A percentile compares a stretch with the other conserved stretches of the same genome.
These are phyloP conservation scores for Labrus mixtus DNA, from an alignment of 2,113 vertebrate species.

Conservation along the genomic window DNA sequence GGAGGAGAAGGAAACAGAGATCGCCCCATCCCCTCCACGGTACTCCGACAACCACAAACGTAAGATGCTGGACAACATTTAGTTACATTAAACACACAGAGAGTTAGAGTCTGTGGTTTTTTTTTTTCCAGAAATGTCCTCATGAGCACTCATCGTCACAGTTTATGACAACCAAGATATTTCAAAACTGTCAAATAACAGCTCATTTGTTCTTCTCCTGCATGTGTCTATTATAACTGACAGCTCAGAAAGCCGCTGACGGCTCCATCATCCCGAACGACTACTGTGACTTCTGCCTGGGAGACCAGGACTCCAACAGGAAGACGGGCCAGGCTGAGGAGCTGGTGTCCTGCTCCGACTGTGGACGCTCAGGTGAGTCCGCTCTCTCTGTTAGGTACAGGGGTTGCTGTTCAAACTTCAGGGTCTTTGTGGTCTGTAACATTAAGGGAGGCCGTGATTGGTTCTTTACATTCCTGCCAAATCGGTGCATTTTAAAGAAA, in stretches of 20 bases:
- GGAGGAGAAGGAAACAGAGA: slow-evolving; percentile 91
- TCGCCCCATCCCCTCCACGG: slow-evolving; percentile 81
- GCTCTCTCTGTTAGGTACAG: background rate
- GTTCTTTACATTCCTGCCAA: no score
- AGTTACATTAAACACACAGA: background rate
- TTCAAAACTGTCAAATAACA: background rate
- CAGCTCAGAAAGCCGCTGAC: slow-evolving; percentile 96
- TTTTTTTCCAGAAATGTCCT: no score
- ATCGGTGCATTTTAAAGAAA: no score
- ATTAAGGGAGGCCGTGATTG: background rate
- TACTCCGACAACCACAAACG: slow-evolving; percentile 82
- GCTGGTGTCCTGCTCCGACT: slow-evolving; percentile 98
- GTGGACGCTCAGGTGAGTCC: slow-evolving; percentile 96
- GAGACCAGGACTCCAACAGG: slow-evolving; percentile 95
- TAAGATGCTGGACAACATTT: slow-evolving; percentile 55
- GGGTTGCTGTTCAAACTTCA: background rate
- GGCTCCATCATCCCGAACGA: slow-evolving; percentile 96
- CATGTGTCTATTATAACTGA: slow-evolving; percentile 16
- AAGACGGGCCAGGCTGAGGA: slow-evolving; percentile 97
- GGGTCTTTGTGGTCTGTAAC: background rate
- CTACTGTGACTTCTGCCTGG: slow-evolving; percentile 99
- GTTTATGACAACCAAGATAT: no score
- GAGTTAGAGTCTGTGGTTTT: no score
- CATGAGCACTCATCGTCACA: no score
- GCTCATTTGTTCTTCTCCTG: background rate